These are phyloP conservation scores for Drosophila multiciliata DNA, from an alignment of 2,888 invertebrate species.

Conservation along the genomic window DNA sequence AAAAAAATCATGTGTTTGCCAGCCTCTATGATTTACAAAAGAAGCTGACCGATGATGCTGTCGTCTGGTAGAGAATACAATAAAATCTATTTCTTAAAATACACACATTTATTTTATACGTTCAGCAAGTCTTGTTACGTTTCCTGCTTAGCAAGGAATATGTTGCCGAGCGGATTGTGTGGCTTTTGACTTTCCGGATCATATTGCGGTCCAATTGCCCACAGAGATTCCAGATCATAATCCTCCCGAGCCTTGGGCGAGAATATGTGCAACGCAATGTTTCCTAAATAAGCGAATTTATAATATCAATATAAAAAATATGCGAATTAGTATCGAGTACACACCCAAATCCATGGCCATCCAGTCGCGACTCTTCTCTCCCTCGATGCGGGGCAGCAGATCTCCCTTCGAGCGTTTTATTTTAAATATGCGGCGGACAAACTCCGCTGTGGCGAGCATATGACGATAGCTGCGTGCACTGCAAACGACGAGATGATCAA, in stretches of 20 bases:
- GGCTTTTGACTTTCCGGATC: conserved; percentile 89
- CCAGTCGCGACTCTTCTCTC: conserved; percentile 92
- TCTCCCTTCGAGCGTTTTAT: conserved; percentile 88
- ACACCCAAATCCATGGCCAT: conserved; percentile 95
- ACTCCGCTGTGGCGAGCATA: conserved; percentile 90
- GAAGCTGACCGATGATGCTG: conserved; percentile 79
- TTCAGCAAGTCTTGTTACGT: conserved; percentile 18
- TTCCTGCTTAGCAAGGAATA: conserved; percentile 84
- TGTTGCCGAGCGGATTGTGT: conserved; percentile 87
- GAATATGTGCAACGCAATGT: conserved; percentile 96
- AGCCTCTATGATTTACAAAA: conserved; percentile 86
- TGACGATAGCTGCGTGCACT: conserved; percentile 91
- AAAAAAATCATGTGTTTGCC: conserved; percentile 84
- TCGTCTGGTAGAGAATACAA: conserved; percentile 78
- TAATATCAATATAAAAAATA: neutral
- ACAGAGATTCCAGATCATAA: conserved; percentile 96
- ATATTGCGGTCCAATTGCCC: conserved; percentile 94
- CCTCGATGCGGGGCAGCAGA: conserved; percentile 91
- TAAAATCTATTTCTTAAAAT: conserved; percentile 15
- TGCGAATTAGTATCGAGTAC: neutral
- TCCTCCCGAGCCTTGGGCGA: conserved; percentile 88
- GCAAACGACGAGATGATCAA: conserved; percentile 93
- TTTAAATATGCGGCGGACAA: conserved; percentile 91
- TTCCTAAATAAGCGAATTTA: conserved; percentile 86
- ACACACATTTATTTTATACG: conserved; percentile 3